These are phyloP conservation scores for Callimorpha dominula DNA, from an alignment of 2,888 invertebrate genomes.

Conservation along the genomic window DNA sequence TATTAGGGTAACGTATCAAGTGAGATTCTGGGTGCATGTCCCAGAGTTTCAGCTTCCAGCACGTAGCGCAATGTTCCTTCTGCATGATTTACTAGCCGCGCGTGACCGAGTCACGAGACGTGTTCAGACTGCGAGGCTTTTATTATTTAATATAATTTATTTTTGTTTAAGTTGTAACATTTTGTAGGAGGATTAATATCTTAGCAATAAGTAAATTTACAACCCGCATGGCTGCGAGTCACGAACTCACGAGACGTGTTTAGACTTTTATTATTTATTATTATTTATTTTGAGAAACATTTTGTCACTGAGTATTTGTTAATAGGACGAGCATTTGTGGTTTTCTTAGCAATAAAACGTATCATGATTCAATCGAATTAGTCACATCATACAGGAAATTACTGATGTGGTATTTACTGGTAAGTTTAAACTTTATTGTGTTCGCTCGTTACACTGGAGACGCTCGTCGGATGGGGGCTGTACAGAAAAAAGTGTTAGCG, in stretches of 20 bases:
- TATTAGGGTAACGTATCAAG: not conserved
- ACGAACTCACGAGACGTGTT: conserved; percentile 51
- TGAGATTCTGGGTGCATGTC: not conserved
- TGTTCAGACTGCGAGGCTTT: conserved; percentile 46
- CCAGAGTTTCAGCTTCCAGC: conserved; percentile 30
- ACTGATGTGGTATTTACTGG: not conserved
- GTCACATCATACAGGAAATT: not conserved
- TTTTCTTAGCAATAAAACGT: not conserved
- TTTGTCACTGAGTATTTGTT: not conserved
- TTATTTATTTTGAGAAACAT: not conserved
- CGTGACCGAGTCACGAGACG: conserved; percentile 57
- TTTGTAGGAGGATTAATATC: not conserved
- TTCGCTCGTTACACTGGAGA: too few relatives aligned
- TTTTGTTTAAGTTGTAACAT: not conserved
- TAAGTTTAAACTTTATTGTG: too few relatives aligned
- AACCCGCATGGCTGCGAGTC: conserved; percentile 51
- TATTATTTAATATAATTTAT: not conserved
- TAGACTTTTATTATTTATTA: conserved; percentile 20
- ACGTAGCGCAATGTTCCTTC: conserved; percentile 52
- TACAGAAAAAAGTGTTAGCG: too few relatives aligned
- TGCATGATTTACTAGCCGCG: conserved; percentile 67
- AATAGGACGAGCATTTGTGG: not conserved
- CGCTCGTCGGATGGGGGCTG: too few relatives aligned
- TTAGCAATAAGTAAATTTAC: not conserved
- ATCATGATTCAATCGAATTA: not conserved